These are phyloP conservation scores for Pecten maximus DNA, from an alignment of 2,888 invertebrate species.

Conservation along the genomic window DNA sequence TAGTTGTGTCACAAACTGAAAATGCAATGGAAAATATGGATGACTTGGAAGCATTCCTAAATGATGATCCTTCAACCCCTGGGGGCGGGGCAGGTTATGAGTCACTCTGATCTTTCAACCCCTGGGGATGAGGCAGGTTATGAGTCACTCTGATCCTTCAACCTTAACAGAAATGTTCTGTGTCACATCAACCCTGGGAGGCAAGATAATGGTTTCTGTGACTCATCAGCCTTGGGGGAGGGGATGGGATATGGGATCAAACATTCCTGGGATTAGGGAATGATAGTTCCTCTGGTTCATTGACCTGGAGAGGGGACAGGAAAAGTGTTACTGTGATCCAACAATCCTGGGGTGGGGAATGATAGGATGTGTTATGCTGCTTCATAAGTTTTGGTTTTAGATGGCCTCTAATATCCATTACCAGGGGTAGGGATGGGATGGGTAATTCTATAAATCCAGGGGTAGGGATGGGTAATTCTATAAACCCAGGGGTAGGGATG, in stretches of 20 bases:
- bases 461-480: not conserved
- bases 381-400: too few species aligned
- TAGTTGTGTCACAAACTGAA: conserved; percentile 53
- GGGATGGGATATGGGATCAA: not conserved
- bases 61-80: conserved; percentile 58
- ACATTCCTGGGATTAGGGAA: too few species aligned
- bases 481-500: not conserved
- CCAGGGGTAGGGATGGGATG: too few species aligned
- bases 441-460: not conserved
- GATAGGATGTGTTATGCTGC: too few species aligned
- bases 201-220: not conserved
- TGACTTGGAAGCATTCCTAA: conserved; percentile 76
- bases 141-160: not conserved
- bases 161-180: not conserved
- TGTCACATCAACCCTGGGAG: not conserved
- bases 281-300: too few species aligned
- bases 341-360: too few species aligned
- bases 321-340: too few species aligned
- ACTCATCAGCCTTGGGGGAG: not conserved
- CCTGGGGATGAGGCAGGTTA: not conserved
- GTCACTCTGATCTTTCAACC: conserved; percentile 44
- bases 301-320: not conserved
- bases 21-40: conserved; percentile 66
- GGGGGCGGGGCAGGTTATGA: conserved; percentile 62
- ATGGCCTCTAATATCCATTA: too few species aligned